A percentile compares a stretch with the other conserved stretches of the same genome.
Conservation (phyloP, 53 echinoderm and acorn worm genomes). For the Paracentrotus lividus region DNA sequence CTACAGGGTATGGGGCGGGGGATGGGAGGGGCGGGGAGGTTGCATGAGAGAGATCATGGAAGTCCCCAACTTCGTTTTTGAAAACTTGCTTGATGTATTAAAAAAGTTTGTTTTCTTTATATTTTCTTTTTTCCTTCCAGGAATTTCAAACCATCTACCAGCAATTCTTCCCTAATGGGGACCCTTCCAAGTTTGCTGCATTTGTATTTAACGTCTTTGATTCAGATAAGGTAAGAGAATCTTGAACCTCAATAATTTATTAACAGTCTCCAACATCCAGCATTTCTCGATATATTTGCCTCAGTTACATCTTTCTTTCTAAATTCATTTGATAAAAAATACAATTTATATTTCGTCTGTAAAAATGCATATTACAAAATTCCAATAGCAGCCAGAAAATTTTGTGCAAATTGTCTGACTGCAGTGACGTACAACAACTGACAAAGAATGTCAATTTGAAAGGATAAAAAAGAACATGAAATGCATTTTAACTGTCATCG, state of each 20-base stretch:
- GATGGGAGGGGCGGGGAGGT: not conserved
- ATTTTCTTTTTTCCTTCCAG: constrained; percentile 68
- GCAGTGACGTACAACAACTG: no score
- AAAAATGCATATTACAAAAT: no score
- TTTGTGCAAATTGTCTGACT: no score
- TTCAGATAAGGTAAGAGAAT: constrained; percentile 87
- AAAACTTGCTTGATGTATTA: not conserved
- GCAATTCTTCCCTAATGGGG: constrained; percentile 99
- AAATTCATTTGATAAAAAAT: no score
- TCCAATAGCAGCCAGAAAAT: no score
- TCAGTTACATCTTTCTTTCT: no score
- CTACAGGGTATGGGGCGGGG: not conserved
- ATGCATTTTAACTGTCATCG: no score
- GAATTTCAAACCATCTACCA: constrained; percentile 99
- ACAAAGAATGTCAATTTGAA: no score
- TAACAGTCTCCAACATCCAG: no score
- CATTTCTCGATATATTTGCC: no score
- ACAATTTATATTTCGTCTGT: no score
- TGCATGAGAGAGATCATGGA: not conserved
- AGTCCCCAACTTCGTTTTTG: not conserved
- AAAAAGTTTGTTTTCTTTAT: not conserved
- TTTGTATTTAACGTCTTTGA: constrained; percentile 99
- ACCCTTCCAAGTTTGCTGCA: constrained; percentile 96
- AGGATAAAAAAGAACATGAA: no score
- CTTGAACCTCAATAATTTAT: not conserved